Evolutionary conservation across 2,888 invertebrate species (phyloP).

Genomic region (Nephrotoma appendiculata): DNA sequence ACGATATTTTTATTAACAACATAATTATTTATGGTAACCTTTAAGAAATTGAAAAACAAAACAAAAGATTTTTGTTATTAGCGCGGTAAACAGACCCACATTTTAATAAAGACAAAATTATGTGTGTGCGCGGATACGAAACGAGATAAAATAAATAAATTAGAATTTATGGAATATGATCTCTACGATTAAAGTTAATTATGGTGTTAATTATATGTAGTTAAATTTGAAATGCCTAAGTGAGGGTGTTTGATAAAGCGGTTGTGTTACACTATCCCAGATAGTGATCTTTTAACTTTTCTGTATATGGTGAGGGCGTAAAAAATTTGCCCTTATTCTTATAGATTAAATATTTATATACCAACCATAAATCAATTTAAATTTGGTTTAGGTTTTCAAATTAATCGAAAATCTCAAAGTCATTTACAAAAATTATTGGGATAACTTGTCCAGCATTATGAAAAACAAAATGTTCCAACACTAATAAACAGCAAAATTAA

Average conservation of each 20-base stretch:
- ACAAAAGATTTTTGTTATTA: not conserved
- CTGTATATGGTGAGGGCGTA: not conserved
- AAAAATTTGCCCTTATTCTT: not conserved
- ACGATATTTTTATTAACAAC: not conserved
- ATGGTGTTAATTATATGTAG: not conserved
- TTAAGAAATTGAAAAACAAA: not conserved
- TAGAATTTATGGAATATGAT: not conserved
- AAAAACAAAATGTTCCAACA: no score
- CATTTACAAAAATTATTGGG: no score
- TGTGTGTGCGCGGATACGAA: not conserved
- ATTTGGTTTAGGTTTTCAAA: not conserved
- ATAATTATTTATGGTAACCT: not conserved
- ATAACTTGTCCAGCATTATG: no score
- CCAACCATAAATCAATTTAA: not conserved
- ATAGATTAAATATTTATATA: not conserved
- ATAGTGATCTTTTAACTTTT: not conserved
- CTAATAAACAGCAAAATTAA: no score
- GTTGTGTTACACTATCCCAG: not conserved
- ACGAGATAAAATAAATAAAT: not conserved
- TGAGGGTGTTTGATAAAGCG: not conserved
- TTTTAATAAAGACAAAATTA: not conserved
- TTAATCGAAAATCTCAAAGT: no score
- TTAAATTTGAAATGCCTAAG: not conserved
- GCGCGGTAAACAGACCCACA: not conserved
- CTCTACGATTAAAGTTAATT: not conserved